Base-by-base conservation (phyloP, 23 tunicate species). In the Halocynthia aurantium region DNA sequence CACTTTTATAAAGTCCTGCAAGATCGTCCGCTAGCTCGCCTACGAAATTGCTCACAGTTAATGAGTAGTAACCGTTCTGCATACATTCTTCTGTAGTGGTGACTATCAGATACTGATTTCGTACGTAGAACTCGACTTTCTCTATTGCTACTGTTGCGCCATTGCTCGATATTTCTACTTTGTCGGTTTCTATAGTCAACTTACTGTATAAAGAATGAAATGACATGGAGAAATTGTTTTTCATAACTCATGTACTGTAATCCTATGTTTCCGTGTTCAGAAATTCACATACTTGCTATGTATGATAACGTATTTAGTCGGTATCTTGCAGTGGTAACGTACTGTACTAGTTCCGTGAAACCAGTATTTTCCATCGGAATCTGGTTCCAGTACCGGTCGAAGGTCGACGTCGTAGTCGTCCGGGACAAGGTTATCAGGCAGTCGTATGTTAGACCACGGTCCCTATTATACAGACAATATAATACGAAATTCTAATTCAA, bases 1-100 rank as follows among this genome's bases (percentile, higher is more conserved):
- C 64, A 65, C 96, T 89, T 6, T 89, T 77, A 76, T 89, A 89
- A 7, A 89, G 76, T 18, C 96, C 96, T 0, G 85, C 82, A 19
- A 80, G 56, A 54, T 82, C 89, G 51, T 80, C 82, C 15, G 89
- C 69, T 22, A 89, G 71, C 55, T 84, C 85, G 8, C 96, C 96
- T 15, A 18, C 7, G 55, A 84, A 89, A 18, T 57, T 74, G 12
- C 85, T 80, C 20, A 55, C 12, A 7, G 76, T 18, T 74, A 74
- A 53, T 21, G 77, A 67, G 53, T 84, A 84, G 49, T 84, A 61
- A 8, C 55, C 53, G n/a, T 82, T 86, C 53, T 12, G 54, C 12
- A 57, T 71, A 75, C 89, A 56, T 13, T 71, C 40, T 11, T 61
- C 52, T 9, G 49, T 68, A 77, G 83, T 22, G n/a, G 58, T 60